Base-by-base conservation (phyloP, 2,797 vertebrate species). In the Pangasius macronema region DNA sequence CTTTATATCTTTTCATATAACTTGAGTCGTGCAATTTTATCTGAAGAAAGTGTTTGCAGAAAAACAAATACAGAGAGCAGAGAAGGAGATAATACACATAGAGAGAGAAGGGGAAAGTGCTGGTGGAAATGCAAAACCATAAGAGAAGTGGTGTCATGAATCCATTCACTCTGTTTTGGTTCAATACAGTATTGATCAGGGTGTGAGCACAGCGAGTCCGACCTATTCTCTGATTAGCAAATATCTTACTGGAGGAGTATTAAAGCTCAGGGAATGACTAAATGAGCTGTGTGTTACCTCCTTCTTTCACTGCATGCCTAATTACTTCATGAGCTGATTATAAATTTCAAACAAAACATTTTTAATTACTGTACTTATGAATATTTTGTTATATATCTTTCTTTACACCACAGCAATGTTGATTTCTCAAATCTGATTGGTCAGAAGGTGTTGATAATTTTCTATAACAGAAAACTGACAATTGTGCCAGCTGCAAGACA, bases 171-270 rank as follows among this genome's bases (percentile, higher is more conserved):
- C 90, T 84, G 85, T 73, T 90, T 93, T 82, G 90, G 93, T 91
- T 97, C 95, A 89, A 94, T 94, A 93, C 55, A 51, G 42, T 95
- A 96, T 96, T 91, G 95, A 97, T 96, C 94, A 89, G 89, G 91
- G 89, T 91, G 89, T 88, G 86, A 91, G 89, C 84, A 90, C 49
- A 87, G 86, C 77, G 90, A 93, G 91, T 87, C 88, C 91, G 92
- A 94, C 94, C 94, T 93, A 92, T 93, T 93, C 91, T 93, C 95
- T 94, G 92, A 95, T 96, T 95, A 96, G 93, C 92, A 91, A 89
- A 92, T 89, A 89, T 89, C 93, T 94, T 90, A 92, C 91, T 95
- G 91, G 90, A 93, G 91, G 88, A 90, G 89, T 91, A 90, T 85
- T 90, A 90, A 89, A 91, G 83, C 49, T 89, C 30, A 75, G 70